Conservation (phyloP, 2,888 invertebrate genomes). For the Acrobasis consociella region DNA sequence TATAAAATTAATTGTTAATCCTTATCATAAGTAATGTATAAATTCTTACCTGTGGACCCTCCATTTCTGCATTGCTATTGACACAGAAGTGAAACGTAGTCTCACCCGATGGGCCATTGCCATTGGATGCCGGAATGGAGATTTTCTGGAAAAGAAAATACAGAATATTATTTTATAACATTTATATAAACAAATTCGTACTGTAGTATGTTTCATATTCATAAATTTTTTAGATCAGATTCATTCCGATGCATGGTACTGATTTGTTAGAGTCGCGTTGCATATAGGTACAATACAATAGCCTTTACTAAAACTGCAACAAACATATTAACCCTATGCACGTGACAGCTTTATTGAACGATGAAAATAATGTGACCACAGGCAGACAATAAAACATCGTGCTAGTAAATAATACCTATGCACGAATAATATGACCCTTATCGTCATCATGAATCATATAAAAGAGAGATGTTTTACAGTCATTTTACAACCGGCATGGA, state of each 20-base stretch:
- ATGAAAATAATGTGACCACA: slow-evolving; percentile 16
- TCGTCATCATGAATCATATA: slow-evolving; percentile 22
- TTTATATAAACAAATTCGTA: too few relatives aligned
- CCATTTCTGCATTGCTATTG: slow-evolving; percentile 90
- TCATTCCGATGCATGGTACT: not conserved
- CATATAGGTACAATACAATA: not conserved
- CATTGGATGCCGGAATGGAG: slow-evolving; percentile 87
- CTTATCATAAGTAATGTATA: not conserved
- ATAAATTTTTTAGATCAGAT: too few relatives aligned
- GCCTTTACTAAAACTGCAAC: not conserved
- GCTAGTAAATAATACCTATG: slow-evolving; percentile 16
- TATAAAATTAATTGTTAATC: not conserved
- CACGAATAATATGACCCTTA: slow-evolving; percentile 24
- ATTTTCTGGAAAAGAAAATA: slow-evolving; percentile 84
- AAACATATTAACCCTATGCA: slow-evolving; percentile 8
- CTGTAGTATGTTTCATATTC: too few relatives aligned
- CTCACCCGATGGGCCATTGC: slow-evolving; percentile 71
- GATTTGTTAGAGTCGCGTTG: not conserved
- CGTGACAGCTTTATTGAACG: slow-evolving; percentile 20
- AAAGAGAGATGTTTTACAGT: slow-evolving; percentile 31
- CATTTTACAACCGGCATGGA: slow-evolving; percentile 16
- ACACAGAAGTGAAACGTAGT: slow-evolving; percentile 90
- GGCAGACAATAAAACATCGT: slow-evolving; percentile 6
- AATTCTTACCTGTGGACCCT: slow-evolving; percentile 85
- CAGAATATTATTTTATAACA: slow-evolving; percentile 23